These are phyloP conservation scores for Ceyx erithaca DNA, from an alignment of 2,797 vertebrate genomes.

Conservation along the genomic window DNA sequence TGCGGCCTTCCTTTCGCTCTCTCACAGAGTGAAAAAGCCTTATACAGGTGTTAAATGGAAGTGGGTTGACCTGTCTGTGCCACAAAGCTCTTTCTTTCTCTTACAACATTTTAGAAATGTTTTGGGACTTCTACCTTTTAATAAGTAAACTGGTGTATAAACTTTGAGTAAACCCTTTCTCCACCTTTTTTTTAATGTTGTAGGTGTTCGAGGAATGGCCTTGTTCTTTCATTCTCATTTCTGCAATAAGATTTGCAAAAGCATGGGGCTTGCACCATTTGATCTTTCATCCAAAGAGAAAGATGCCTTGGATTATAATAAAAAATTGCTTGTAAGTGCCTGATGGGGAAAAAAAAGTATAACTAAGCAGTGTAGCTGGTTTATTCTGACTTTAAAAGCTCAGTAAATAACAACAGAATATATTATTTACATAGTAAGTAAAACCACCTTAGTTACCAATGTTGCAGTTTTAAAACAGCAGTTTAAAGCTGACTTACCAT, in stretches of 20 bases:
- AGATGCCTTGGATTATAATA: constrained; percentile 86
- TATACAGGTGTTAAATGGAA: background rate
- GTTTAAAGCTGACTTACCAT: background rate
- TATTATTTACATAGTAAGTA: background rate
- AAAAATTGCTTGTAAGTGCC: constrained; percentile 89
- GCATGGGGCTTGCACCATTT: constrained; percentile 92
- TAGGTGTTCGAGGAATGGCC: constrained; percentile 97
- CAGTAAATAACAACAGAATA: background rate
- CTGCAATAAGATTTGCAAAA: constrained; percentile 96
- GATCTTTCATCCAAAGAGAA: constrained; percentile 88
- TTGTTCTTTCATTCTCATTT: constrained; percentile 96
- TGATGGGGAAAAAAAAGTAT: background rate
- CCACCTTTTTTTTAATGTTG: background rate
- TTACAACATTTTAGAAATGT: background rate
- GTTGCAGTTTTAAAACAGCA: background rate
- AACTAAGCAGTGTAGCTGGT: background rate
- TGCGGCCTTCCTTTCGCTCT: background rate
- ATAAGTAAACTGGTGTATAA: background rate
- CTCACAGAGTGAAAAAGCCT: background rate
- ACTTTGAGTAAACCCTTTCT: background rate
- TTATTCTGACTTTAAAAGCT: background rate
- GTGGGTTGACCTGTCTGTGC: background rate
- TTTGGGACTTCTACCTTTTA: background rate
- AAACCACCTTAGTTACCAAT: background rate
- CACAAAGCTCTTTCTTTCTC: background rate